Base-by-base conservation (phyloP, 64 coral and sea anemone species). In the Anthopleura sola region DNA sequence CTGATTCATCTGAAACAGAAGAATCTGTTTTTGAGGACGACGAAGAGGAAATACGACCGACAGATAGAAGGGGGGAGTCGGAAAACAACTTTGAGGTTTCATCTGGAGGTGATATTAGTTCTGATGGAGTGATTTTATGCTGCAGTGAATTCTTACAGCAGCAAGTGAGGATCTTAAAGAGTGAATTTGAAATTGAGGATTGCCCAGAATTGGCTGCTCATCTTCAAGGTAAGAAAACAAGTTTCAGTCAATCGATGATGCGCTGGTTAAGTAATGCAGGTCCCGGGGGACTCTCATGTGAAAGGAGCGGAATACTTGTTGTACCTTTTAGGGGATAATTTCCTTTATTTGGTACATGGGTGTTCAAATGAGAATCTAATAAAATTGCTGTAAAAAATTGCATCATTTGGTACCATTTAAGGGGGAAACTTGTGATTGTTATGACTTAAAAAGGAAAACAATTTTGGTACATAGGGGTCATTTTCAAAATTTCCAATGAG, bases 131-230 rank as follows among this genome's bases (percentile, higher is more conserved):
- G 17, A n/a, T n/a, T n/a, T n/a, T 26, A 15, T 68, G 19, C 83
- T 79, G 83, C 44, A 58, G 80, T 21, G 34, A 90, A 39, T 90
- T 90, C 33, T 46, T 90, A 10, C 79, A 60, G 18, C 62, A 90
- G 14, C 88, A 90, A 49, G 82, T 90, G 33, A 84, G 12, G 29
- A 55, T 84, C 36, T 62, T 90, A 0, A 90, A 55, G 33, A 58
- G 10, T 20, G 40, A 66, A 48, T 90, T 90, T 53, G 39, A 90
- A 44, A 37, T 90, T 7, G 60, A 74, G 32, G 88, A 90, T 21
- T 90, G 81, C 44, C 60, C 88, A 53, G 80, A 68, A n/a, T 60
- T 90, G 56, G 60, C 81, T 32, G 56, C 11, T 8, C 23, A 6
- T 62, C 58, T 83, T 17, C 64, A 66, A 90, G 88, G 88, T 90